A percentile compares a stretch with the other conserved stretches of the same genome.
Conservation (phyloP, 2,797 vertebrate species). For the Oreonectes daqikongensis region DNA sequence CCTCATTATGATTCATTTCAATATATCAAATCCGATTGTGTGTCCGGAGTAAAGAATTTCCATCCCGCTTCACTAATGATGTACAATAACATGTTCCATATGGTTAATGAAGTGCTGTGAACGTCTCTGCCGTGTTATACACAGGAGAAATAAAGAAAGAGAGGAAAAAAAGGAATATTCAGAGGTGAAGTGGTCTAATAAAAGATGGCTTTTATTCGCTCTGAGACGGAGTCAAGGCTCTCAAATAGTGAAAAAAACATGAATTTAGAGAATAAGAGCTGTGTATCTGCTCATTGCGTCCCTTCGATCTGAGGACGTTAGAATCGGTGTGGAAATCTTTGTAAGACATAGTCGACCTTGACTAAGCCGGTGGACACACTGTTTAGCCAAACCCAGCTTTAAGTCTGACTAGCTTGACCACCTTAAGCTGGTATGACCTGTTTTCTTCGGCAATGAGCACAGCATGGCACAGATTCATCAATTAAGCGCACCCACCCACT, state of each 20-base stretch:
- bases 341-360: background rate
- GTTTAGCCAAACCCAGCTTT: background rate
- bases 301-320: background rate
- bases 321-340: background rate
- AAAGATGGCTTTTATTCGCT: slow-evolving; percentile 28
- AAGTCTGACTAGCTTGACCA: slow-evolving; percentile 21
- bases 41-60: slow-evolving; percentile 27
- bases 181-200: slow-evolving; percentile 32
- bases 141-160: slow-evolving; percentile 12
- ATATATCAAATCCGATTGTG: slow-evolving; percentile 18
- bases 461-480: slow-evolving; percentile 24
- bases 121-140: slow-evolving; percentile 11
- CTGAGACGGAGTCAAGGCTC: slow-evolving; percentile 18
- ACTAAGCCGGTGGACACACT: background rate
- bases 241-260: slow-evolving; percentile 17
- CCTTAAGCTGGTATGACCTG: slow-evolving; percentile 25
- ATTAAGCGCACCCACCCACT: slow-evolving; percentile 9
- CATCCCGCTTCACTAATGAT: slow-evolving; percentile 16
- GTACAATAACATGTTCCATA: slow-evolving; percentile 39
- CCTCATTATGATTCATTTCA: slow-evolving; percentile 33
- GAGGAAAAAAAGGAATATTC: slow-evolving; percentile 37
- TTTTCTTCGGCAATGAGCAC: slow-evolving; percentile 2
- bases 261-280: slow-evolving; percentile 16
- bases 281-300: background rate
- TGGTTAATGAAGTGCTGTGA: slow-evolving; percentile 36